Evolutionary conservation across 1,140 invertebrate genomes (phyloP).

Genomic region (Gonatopus flavifemur): DNA sequence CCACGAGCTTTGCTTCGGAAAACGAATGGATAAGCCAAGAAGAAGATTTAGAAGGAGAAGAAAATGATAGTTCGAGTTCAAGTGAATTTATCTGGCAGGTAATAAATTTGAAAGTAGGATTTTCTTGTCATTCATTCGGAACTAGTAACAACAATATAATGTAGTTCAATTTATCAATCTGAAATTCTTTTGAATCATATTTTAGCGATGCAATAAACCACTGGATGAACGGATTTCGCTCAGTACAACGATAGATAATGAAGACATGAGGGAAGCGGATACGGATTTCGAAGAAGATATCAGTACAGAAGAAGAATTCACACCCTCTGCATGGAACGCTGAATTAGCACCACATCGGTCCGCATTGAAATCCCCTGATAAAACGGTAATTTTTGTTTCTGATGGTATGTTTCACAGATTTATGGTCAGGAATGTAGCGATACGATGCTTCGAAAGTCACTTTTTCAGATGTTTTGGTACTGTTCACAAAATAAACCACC

Average conservation of each 20-base stretch:
- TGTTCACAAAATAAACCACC: too few relatives aligned
- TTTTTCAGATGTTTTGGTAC: too few relatives aligned
- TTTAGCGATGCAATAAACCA: constrained; percentile 41
- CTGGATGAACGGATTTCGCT: constrained; percentile 29
- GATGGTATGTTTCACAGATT: too few relatives aligned
- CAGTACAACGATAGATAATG: constrained; percentile 14
- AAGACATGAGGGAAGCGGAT: constrained; percentile 30
- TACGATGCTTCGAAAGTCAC: too few relatives aligned
- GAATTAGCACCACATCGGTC: constrained; percentile 61
- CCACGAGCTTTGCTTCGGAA: constrained; percentile 51
- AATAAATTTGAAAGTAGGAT: constrained; percentile 30
- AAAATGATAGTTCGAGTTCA: constrained; percentile 62
- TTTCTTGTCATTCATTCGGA: neutral
- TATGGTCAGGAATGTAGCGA: too few relatives aligned
- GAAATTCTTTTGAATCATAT: constrained; percentile 8
- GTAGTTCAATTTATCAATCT: neutral
- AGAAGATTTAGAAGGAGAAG: constrained; percentile 36
- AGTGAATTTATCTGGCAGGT: constrained; percentile 80
- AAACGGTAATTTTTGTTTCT: too few relatives aligned
- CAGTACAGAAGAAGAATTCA: constrained; percentile 56
- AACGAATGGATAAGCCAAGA: constrained; percentile 49
- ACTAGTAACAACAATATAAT: neutral
- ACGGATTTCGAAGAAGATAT: constrained; percentile 39
- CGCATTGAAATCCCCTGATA: constrained; percentile 59
- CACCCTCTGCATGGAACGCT: constrained; percentile 63